These are phyloP conservation scores for Temnothorax unifasciatus DNA, from an alignment of 2,888 invertebrate species.

Conservation along the genomic window DNA sequence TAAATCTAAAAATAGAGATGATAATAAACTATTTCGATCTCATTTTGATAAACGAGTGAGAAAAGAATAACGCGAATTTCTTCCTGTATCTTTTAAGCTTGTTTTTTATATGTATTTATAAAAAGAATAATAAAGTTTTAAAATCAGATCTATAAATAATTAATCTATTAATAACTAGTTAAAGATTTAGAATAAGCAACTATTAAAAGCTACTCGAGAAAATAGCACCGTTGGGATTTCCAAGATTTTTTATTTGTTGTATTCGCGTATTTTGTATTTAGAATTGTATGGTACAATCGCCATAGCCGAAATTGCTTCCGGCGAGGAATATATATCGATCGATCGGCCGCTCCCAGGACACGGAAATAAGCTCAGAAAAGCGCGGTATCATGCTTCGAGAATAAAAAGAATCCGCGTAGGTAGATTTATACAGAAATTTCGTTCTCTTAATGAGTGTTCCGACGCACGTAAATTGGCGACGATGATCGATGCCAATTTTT, in stretches of 20 bases:
- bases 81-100: neutral
- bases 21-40: neutral
- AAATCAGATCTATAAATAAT: neutral
- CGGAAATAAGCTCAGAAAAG: conserved; percentile 56
- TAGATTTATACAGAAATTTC: conserved; percentile 7
- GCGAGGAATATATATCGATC: conserved; percentile 62
- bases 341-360: conserved; percentile 52
- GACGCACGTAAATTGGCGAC: conserved; percentile 27
- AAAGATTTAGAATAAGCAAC: neutral
- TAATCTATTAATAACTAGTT: neutral
- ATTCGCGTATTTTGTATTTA: conserved; percentile 2
- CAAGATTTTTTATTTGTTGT: conserved; percentile 45
- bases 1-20: neutral
- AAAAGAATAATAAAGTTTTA: neutral
- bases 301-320: conserved; percentile 63
- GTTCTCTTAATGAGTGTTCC: conserved; percentile 9
- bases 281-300: conserved; percentile 65
- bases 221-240: conserved; percentile 31
- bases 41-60: neutral
- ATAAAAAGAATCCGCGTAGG: neutral
- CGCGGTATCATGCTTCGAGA: conserved; percentile 31
- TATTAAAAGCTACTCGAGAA: neutral
- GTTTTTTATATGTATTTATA: neutral
- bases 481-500: neutral
- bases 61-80: neutral